A percentile compares a stretch with the other conserved stretches of the same genome.
phyloP scores from a whole-genome alignment of 2,113 vertebrate species.

The Desmodus rotundus region DNA sequence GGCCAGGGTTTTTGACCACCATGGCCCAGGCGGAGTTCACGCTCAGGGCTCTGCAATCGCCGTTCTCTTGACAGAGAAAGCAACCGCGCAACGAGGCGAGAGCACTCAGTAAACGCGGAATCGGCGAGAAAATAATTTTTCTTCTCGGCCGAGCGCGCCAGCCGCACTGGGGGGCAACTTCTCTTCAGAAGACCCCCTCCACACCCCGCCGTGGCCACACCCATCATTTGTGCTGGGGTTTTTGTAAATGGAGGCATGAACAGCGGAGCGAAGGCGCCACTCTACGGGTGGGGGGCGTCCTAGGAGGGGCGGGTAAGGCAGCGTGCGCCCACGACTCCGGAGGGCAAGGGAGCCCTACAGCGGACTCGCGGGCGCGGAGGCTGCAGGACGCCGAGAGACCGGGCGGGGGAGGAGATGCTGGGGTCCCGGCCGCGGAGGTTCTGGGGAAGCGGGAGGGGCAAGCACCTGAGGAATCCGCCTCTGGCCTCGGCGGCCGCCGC shows the following conservation, averaged over 20 bases:
- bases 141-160: background rate
- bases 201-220: background rate
- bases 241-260: background rate
- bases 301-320: background rate
- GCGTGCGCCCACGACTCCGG: background rate
- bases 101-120: background rate
- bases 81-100: background rate
- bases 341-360: background rate
- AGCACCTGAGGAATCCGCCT: slow-evolving; percentile 76
- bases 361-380: background rate
- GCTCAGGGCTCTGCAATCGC: background rate
- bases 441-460: slow-evolving; percentile 63
- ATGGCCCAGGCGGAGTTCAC: background rate
- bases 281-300: background rate
- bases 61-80: background rate
- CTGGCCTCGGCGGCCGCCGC: slow-evolving; percentile 47
- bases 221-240: background rate
- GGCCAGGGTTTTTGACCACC: slow-evolving; percentile 28
- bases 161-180: background rate
- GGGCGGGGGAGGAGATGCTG: background rate
- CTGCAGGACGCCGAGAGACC: background rate
- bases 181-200: background rate
- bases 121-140: background rate
- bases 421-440: background rate
- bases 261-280: background rate